Evolutionary conservation across 1,140 invertebrate species (phyloP), one percentile per base, ranked within the genome.

Genomic region (Araneus ventricosus): DNA sequence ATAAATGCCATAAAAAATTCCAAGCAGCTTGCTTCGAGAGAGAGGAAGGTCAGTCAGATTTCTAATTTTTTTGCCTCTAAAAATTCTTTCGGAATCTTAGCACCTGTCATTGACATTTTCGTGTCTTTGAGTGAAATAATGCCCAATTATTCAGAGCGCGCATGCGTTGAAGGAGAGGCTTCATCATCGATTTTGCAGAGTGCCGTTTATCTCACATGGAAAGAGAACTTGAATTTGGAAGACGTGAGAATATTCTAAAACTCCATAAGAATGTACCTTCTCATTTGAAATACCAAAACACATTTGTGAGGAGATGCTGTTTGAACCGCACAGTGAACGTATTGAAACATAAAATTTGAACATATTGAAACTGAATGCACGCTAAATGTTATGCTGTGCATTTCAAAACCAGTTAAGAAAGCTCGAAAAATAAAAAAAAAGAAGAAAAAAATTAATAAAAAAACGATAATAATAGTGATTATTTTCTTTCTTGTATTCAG

Each of bases 101-200:
- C 91, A 93, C 91, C 91, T 93, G 91, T 88, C 85, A 75, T 30
- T 45, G n/a, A 27, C 70, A 30, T 45, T 91, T 91, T 39, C 80
- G 90, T 67, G 67, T 91, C 90, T 87, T 87, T 87, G n/a, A 70
- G 59, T 34, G 39, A 59, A 92, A 41, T 34, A 41, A 79, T 14
- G 82, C 59, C 37, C 45, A 30, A 8, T 57, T 24, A 59, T 22
- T 59, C 27, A 41, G 22, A 7, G 7, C 17, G 90, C 84, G 84
- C 91, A 93, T 87, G 91, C 91, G 91, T 24, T 14, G 5, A 57
- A 39, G 27, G 7, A 14, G 63, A 86, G 20, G 67, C 52, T 75
- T 37, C 24, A 5, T 61, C 80, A 92, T 92, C 90, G 90, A 92
- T 92, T 92, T 92, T 92, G 41, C 24, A 59, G n/a, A 37, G 45